phyloP scores from a whole-genome alignment of 2,888 invertebrate genomes.

The Diplazon laetatorius region DNA sequence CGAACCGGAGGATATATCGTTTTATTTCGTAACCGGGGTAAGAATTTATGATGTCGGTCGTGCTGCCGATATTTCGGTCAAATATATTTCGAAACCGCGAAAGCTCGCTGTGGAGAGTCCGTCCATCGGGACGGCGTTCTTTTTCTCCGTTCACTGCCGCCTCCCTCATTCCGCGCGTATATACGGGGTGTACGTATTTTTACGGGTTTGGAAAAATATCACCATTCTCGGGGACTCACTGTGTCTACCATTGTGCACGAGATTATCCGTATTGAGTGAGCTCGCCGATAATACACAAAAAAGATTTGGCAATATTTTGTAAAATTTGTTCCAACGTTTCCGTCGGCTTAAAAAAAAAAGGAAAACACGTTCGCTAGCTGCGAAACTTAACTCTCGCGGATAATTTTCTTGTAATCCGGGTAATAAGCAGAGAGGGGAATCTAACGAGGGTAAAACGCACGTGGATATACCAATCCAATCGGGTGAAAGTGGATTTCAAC shows the following conservation, averaged over 20 bases:
- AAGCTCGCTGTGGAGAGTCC: constrained; percentile 36
- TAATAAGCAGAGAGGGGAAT: constrained; percentile 31
- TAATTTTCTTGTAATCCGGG: constrained; percentile 28
- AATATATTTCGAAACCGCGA: constrained; percentile 76
- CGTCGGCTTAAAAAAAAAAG: not conserved
- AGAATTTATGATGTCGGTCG: constrained; percentile 74
- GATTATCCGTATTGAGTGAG: constrained; percentile 43
- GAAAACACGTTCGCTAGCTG: not conserved
- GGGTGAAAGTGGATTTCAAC: constrained; percentile 32
- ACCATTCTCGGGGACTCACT: constrained; percentile 70
- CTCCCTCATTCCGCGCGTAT: not conserved
- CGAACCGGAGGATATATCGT: constrained; percentile 47
- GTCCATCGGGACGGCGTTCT: constrained; percentile 18
- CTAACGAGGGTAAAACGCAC: constrained; percentile 31
- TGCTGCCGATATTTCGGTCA: constrained; percentile 76
- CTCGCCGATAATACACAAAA: constrained; percentile 16
- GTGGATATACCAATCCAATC: constrained; percentile 29
- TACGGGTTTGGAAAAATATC: constrained; percentile 71
- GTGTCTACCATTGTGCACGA: constrained; percentile 61
- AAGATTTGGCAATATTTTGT: constrained; percentile 6
- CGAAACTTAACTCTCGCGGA: not conserved
- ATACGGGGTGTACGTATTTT: constrained; percentile 8
- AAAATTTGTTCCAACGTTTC: not conserved
- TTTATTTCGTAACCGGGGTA: constrained; percentile 60
- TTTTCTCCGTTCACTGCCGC: not conserved